Conservation (phyloP, 2,888 invertebrate genomes). For the Caenorhabditis sp. region DNA sequence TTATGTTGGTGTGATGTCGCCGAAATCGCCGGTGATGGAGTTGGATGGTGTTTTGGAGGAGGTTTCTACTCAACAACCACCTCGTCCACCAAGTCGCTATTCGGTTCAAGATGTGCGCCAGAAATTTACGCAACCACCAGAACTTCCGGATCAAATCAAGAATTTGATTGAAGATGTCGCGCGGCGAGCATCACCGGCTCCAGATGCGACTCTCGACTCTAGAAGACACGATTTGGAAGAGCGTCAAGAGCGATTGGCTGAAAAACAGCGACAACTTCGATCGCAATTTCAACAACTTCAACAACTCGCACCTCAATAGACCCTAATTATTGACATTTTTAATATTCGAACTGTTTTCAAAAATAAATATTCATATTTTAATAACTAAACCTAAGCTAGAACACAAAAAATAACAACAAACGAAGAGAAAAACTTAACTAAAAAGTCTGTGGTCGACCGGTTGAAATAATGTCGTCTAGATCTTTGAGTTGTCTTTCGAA, state of each 20-base stretch:
- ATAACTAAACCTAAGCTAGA: background rate
- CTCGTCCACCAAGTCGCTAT: conserved; percentile 56
- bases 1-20: conserved; percentile 3
- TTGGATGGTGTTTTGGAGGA: conserved; percentile 39
- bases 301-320: conserved; percentile 40
- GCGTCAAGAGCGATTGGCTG: conserved; percentile 54
- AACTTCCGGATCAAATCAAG: conserved; percentile 46
- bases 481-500: conserved; percentile 60
- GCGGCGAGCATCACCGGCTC: conserved; percentile 39
- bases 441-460: conserved; percentile 44
- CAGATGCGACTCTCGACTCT: conserved; percentile 4
- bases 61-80: conserved; percentile 19
- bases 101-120: conserved; percentile 56
- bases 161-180: conserved; percentile 48
- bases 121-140: conserved; percentile 48
- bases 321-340: conserved; percentile 6
- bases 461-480: conserved; percentile 51
- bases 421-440: conserved; percentile 11
- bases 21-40: conserved; percentile 21
- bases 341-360: conserved; percentile 1
- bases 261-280: conserved; percentile 60
- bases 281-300: conserved; percentile 59
- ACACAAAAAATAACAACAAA: conserved; percentile 5
- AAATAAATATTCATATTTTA: background rate
- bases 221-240: conserved; percentile 51